Percentiles rank a stretch among this genome's conserved stretches.
These are phyloP conservation scores for Gasterosteus nipponicus DNA, from an alignment of 2,113 vertebrate species.

Conservation along the genomic window DNA sequence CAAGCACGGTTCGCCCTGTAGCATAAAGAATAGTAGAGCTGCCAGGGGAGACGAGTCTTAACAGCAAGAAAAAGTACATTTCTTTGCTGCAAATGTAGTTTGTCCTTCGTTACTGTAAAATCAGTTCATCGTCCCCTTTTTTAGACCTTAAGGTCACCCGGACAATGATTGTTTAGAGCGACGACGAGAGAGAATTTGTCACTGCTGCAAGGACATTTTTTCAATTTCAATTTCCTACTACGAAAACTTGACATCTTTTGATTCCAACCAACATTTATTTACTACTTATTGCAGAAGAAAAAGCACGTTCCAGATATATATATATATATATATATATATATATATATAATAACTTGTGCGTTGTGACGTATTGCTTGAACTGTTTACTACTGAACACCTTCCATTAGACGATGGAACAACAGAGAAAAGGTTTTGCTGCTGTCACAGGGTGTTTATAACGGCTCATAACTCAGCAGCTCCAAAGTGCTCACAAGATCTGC, in stretches of 20 bases:
- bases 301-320: not conserved
- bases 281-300: not conserved
- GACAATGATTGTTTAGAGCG: conserved; percentile 13
- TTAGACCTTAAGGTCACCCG: not conserved
- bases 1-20: not conserved
- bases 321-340: no score
- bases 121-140: not conserved
- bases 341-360: no score
- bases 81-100: not conserved
- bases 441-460: conserved; percentile 49
- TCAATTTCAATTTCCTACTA: conserved; percentile 2
- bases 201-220: conserved; percentile 4
- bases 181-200: not conserved
- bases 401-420: conserved; percentile 30
- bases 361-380: no score
- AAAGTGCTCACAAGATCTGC: conserved; percentile 19
- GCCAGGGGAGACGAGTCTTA: not conserved
- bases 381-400: not conserved
- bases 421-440: conserved; percentile 11
- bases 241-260: not conserved
- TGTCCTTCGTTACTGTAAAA: not conserved
- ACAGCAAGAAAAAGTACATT: not conserved
- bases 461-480: conserved; percentile 35
- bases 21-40: not conserved
- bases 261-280: not conserved